Conservation (phyloP, 2,113 vertebrate genomes). For the Sphaerodactylus townsendi region DNA sequence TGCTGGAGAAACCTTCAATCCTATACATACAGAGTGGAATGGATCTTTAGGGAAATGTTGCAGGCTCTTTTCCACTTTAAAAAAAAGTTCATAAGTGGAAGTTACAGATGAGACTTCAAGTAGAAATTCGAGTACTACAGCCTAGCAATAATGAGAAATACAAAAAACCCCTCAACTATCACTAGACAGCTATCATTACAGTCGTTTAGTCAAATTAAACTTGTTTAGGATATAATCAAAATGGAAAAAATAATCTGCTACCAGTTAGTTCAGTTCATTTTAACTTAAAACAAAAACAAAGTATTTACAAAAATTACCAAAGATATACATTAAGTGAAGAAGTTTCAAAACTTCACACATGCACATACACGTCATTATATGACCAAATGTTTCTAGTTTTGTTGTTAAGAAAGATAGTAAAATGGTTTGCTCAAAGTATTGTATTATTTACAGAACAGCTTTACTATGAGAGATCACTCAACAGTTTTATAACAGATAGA, state of each 20-base stretch:
- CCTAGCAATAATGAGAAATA: not conserved
- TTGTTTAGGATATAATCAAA: not conserved
- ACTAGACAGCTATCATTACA: not conserved
- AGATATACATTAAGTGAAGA: not conserved
- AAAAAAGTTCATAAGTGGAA: not conserved
- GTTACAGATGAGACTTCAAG: not conserved
- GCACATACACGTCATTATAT: not conserved
- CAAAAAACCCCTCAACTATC: not conserved
- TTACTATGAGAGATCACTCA: not conserved
- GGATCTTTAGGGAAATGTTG: constrained; percentile 4
- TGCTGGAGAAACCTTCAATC: no score
- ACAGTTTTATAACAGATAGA: not conserved
- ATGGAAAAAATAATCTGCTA: not conserved
- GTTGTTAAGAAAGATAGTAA: not conserved
- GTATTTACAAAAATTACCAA: not conserved
- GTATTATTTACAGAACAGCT: not conserved
- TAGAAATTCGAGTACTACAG: not conserved
- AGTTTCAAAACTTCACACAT: not conserved
- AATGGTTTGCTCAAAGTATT: not conserved
- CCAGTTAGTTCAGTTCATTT: not conserved
- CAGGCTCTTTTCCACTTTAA: not conserved
- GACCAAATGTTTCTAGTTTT: not conserved
- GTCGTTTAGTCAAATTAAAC: not conserved
- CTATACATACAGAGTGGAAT: constrained; percentile 27
- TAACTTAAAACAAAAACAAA: not conserved